These are phyloP conservation scores for Salpingus planirostris DNA, from an alignment of 2,888 invertebrate species.

Conservation along the genomic window DNA sequence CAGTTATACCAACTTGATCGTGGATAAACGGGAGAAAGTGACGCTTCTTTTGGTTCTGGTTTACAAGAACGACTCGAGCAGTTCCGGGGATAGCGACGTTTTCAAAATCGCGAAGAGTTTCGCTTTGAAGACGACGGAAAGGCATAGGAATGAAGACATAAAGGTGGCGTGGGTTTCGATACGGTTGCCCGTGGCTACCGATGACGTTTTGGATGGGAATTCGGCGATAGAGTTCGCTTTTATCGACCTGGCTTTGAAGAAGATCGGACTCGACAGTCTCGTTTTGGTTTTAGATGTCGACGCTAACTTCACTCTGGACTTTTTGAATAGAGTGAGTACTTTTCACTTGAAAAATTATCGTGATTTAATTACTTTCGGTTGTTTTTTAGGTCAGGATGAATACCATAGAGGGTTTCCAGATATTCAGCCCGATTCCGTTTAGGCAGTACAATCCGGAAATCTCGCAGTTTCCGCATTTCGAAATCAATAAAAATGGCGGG, in stretches of 20 bases:
- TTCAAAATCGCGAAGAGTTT: conserved; percentile 50
- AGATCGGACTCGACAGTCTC: conserved; percentile 63
- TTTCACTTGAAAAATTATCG: no score
- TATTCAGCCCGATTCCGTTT: conserved; percentile 88
- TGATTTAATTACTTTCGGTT: no score
- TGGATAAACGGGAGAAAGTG: conserved; percentile 71
- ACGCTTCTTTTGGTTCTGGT: conserved; percentile 66
- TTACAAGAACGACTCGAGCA: conserved; percentile 53
- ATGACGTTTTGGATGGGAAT: conserved; percentile 34
- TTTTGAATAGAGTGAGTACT: conserved; percentile 77
- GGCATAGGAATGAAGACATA: conserved; percentile 58
- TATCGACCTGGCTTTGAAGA: conserved; percentile 58
- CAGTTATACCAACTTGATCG: conserved; percentile 51
- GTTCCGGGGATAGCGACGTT: conserved; percentile 42
- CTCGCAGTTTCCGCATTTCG: conserved; percentile 41
- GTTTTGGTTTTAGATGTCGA: conserved; percentile 59
- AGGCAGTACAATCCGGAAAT: conserved; percentile 74
- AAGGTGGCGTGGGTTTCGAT: conserved; percentile 64
- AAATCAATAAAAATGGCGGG: conserved; percentile 66
- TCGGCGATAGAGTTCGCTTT: conserved; percentile 48
- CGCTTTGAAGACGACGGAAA: conserved; percentile 53
- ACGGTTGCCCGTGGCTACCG: conserved; percentile 42
- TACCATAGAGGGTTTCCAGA: conserved; percentile 79
- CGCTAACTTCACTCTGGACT: conserved; percentile 69
- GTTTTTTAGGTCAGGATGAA: conserved; percentile 94